A percentile compares a stretch with the other conserved stretches of the same genome.
Evolutionary conservation across 2,113 vertebrate genomes (phyloP).

Genomic region (Rana temporaria): DNA sequence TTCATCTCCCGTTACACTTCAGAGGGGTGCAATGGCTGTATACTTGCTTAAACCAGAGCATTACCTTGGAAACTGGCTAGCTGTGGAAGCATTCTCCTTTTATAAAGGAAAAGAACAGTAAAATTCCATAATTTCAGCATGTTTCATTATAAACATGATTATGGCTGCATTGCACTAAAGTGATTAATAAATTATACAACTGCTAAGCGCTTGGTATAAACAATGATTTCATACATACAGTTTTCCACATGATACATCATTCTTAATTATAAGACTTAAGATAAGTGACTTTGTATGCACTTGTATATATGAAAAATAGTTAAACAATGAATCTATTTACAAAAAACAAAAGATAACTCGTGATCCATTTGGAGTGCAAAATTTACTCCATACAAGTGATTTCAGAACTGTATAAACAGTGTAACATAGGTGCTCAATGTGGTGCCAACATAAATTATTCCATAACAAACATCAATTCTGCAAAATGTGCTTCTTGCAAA

Average conservation of each 20-base stretch:
- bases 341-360: background rate
- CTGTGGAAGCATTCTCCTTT: constrained; percentile 59
- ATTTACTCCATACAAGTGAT: constrained; percentile 46
- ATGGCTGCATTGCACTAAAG: constrained; percentile 58
- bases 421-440: constrained; percentile 40
- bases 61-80: constrained; percentile 24
- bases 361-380: constrained; percentile 29
- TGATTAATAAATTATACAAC: constrained; percentile 59
- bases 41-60: constrained; percentile 21
- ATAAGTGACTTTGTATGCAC: constrained; percentile 37
- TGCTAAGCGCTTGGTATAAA: constrained; percentile 55
- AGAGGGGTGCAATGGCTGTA: background rate
- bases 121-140: constrained; percentile 54
- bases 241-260: constrained; percentile 44
- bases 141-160: constrained; percentile 56
- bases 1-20: background rate
- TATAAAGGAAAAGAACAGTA: constrained; percentile 52
- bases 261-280: constrained; percentile 26
- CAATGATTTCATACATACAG: constrained; percentile 37
- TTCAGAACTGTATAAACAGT: constrained; percentile 42
- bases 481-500: constrained; percentile 50
- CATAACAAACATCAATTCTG: constrained; percentile 15
- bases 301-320: constrained; percentile 28
- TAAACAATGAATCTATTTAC: constrained; percentile 35
- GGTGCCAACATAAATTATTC: constrained; percentile 47